Evolutionary conservation across 2,113 vertebrate genomes (phyloP).

Genomic region (Apistogramma diplotaenia): DNA sequence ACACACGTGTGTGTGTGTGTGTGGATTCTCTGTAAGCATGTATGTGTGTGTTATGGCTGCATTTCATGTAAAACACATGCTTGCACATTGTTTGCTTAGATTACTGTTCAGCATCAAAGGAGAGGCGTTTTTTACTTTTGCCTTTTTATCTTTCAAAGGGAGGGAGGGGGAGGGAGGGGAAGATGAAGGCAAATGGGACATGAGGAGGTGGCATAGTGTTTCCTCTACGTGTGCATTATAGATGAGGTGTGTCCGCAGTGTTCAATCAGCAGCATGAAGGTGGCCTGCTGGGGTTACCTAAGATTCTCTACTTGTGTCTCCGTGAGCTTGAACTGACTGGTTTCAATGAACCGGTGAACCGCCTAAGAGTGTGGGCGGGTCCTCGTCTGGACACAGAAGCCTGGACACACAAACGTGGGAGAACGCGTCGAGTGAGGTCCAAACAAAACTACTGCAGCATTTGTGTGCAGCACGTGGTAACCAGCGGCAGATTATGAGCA

Average conservation of each 20-base stretch:
- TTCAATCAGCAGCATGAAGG: slow-evolving; percentile 39
- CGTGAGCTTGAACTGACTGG: neutral
- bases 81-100: neutral
- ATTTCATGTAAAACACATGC: neutral
- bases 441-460: no score
- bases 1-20: neutral
- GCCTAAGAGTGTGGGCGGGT: no score
- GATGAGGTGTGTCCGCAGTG: slow-evolving; percentile 43
- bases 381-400: no score
- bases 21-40: neutral
- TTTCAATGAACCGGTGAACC: no score
- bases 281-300: slow-evolving; percentile 23
- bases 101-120: neutral
- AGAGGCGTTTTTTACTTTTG: neutral
- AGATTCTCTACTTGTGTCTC: slow-evolving; percentile 19
- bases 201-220: slow-evolving; percentile 52
- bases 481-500: no score
- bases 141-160: neutral
- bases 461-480: no score
- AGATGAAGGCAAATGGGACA: slow-evolving; percentile 3
- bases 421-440: no score
- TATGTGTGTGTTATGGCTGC: neutral
- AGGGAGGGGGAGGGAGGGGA: neutral
- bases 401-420: no score
- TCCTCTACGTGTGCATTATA: slow-evolving; percentile 63